phyloP scores from a whole-genome alignment of 2,113 vertebrate genomes.

The Corythornis madagascariensis region DNA sequence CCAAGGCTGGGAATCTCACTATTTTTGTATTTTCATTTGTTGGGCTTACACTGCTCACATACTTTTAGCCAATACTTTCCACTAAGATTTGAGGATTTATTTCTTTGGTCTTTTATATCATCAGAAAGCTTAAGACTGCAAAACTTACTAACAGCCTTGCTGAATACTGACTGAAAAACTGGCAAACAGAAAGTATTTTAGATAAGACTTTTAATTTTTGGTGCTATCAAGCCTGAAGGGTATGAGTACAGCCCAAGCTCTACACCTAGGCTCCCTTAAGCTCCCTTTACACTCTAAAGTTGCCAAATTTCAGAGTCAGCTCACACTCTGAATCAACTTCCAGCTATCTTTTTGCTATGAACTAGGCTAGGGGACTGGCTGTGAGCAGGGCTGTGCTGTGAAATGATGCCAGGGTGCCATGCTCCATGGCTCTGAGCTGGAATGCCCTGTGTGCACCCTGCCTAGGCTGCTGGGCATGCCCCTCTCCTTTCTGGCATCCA shows the following conservation, averaged over 20 bases:
- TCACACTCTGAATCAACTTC: not conserved
- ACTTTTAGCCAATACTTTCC: not conserved
- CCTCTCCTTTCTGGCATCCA: not conserved
- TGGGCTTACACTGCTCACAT: not conserved
- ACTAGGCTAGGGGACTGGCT: not conserved
- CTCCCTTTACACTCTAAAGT: not conserved
- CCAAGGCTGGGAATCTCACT: not conserved
- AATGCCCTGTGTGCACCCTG: not conserved
- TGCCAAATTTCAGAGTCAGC: not conserved
- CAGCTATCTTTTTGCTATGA: not conserved
- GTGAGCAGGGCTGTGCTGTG: not conserved
- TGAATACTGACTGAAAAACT: not conserved
- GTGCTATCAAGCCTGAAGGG: not conserved
- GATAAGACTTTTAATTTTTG: not conserved
- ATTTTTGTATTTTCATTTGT: not conserved
- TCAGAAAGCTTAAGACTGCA: not conserved
- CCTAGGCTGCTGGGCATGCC: not conserved
- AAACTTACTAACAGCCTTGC: not conserved
- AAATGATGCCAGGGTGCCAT: rapidly evolving
- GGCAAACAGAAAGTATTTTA: not conserved
- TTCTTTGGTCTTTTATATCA: not conserved
- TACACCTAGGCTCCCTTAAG: not conserved
- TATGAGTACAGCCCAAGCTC: not conserved
- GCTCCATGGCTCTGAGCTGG: rapidly evolving
- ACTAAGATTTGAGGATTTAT: not conserved